These are phyloP conservation scores for Lycodopsis pacificus DNA, from an alignment of 2,797 vertebrate genomes.

Conservation along the genomic window DNA sequence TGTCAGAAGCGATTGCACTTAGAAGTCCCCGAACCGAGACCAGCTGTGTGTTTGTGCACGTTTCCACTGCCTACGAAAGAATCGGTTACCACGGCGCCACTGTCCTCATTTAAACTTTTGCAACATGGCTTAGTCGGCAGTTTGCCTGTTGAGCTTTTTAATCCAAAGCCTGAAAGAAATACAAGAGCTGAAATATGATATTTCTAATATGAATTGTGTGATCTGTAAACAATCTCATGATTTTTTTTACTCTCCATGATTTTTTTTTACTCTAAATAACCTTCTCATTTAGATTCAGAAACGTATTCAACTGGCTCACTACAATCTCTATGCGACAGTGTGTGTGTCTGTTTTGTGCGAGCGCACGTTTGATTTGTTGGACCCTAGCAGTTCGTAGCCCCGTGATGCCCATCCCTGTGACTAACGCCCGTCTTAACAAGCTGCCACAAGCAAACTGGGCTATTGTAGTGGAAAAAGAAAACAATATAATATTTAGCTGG, in stretches of 20 bases:
- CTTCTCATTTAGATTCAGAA: background rate
- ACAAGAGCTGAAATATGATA: background rate
- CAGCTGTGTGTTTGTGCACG: constrained; percentile 11
- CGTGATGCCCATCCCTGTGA: constrained; percentile 56
- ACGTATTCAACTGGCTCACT: constrained; percentile 3
- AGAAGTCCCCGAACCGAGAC: constrained; percentile 59
- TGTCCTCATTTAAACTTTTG: constrained; percentile 42
- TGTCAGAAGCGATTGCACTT: constrained; percentile 60
- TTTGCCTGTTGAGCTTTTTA: background rate
- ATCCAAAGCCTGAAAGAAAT: background rate
- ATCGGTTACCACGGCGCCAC: background rate
- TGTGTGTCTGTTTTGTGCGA: constrained; percentile 30
- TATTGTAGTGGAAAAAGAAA: constrained; percentile 37
- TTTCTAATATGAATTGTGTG: background rate
- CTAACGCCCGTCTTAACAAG: constrained; percentile 59
- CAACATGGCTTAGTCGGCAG: constrained; percentile 10
- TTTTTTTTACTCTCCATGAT: background rate
- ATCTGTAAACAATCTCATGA: background rate
- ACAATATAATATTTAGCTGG: constrained; percentile 10
- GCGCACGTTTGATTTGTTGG: constrained; percentile 21
- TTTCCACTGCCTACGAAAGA: constrained; percentile 27
- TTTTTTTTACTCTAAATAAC: background rate
- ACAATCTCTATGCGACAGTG: background rate
- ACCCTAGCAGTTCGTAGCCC: constrained; percentile 55
- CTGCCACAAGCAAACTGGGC: constrained; percentile 48